Evolutionary conservation across 2,888 invertebrate species (phyloP).

Genomic region (Steinernema carpocapsae): DNA sequence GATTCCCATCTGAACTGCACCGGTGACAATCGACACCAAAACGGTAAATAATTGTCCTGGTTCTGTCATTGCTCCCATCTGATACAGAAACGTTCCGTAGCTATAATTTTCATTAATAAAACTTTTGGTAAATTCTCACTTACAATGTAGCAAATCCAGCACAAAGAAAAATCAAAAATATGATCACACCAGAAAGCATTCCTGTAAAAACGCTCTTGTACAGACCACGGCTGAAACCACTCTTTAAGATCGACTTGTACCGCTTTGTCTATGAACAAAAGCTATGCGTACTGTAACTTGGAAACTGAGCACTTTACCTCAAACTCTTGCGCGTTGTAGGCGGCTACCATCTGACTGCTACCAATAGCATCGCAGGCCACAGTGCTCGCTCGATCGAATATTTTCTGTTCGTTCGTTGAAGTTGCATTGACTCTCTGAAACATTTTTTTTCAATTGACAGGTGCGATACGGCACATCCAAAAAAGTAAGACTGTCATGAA

Average conservation of each 20-base stretch:
- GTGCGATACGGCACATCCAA: no score
- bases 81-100: slow-evolving; percentile 1
- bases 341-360: not conserved
- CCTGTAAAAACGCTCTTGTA: not conserved
- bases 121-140: not conserved
- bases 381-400: not conserved
- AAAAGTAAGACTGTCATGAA: no score
- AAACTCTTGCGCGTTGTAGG: not conserved
- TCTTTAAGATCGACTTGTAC: not conserved
- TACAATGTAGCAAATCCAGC: slow-evolving; percentile 14
- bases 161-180: not conserved
- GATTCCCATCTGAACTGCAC: not conserved
- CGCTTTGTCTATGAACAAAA: not conserved
- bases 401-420: not conserved
- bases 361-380: not conserved
- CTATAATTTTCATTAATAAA: not conserved
- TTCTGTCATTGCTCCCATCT: not conserved
- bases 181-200: not conserved
- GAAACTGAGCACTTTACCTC: not conserved
- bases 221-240: not conserved
- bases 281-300: not conserved
- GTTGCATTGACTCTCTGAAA: not conserved
- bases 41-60: not conserved
- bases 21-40: not conserved
- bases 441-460: no score